Conservation (phyloP, 2,888 invertebrate species). For the Drosophila neutralis region DNA sequence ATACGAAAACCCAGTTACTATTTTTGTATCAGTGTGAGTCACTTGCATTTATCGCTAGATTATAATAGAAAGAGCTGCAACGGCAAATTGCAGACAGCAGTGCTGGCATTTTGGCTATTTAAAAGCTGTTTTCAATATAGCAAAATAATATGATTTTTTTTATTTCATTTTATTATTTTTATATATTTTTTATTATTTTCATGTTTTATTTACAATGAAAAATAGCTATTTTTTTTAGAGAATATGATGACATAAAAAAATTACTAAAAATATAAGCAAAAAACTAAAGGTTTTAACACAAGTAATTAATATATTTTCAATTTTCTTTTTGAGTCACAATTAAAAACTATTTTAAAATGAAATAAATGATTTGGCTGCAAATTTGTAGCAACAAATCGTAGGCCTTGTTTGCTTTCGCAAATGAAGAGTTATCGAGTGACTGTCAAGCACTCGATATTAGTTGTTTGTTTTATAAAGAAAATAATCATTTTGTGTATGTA, state of each 20-base stretch:
- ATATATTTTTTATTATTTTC: neutral
- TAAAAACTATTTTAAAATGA: neutral
- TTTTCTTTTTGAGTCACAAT: neutral
- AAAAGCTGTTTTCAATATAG: neutral
- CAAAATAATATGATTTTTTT: neutral
- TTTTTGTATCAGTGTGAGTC: neutral
- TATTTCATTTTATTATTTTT: neutral
- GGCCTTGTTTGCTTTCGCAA: neutral
- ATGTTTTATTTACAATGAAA: neutral
- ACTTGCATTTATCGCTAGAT: constrained; percentile 2
- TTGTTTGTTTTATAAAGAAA: too few relatives aligned
- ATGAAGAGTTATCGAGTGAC: neutral
- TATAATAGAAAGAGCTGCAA: neutral
- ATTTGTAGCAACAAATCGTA: neutral
- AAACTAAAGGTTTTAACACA: neutral
- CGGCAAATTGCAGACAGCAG: neutral
- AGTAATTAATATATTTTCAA: neutral
- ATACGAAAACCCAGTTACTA: constrained; percentile 7
- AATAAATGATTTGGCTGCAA: too few relatives aligned
- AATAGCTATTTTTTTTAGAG: neutral
- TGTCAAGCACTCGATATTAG: neutral
- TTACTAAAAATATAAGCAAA: neutral
- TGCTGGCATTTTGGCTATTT: neutral
- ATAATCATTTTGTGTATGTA: too few relatives aligned
- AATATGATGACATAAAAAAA: neutral